Evolutionary conservation across 2,888 invertebrate genomes (phyloP).

Genomic region (Tenodera sinensis): DNA sequence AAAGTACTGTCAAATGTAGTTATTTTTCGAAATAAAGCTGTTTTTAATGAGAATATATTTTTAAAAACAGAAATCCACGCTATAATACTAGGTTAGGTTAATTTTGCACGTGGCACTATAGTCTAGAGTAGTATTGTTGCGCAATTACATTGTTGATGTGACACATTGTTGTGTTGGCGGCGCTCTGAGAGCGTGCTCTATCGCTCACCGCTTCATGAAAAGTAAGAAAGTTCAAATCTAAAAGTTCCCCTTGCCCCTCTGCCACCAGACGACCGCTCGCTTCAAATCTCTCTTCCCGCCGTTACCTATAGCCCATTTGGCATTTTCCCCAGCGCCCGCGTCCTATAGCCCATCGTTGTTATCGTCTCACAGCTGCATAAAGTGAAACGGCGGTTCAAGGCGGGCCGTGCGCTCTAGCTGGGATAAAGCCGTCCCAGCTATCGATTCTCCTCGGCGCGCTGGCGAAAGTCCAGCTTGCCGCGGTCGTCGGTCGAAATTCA

Average conservation of each 20-base stretch:
- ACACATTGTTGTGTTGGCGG: not conserved
- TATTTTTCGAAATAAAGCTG: not conserved
- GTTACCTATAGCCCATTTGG: slow-evolving; percentile 47
- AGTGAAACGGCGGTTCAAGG: slow-evolving; percentile 38
- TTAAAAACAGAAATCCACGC: not conserved
- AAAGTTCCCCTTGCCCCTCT: slow-evolving; percentile 22
- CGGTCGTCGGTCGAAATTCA: slow-evolving; percentile 42
- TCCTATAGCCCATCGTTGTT: slow-evolving; percentile 52
- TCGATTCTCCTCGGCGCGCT: slow-evolving; percentile 39
- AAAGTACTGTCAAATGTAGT: not conserved
- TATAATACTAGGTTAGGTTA: not conserved
- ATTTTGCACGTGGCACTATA: not conserved
- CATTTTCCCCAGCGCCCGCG: slow-evolving; percentile 42
- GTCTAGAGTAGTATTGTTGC: not conserved
- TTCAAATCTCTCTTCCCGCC: slow-evolving; percentile 31
- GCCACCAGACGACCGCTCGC: slow-evolving; percentile 30
- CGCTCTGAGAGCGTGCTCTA: slow-evolving; percentile 15
- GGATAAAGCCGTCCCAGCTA: slow-evolving; percentile 23
- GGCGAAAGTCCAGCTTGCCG: slow-evolving; percentile 42
- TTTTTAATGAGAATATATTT: not conserved
- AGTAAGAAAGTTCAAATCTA: slow-evolving; percentile 26
- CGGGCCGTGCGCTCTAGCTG: slow-evolving; percentile 1
- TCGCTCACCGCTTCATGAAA: slow-evolving; percentile 21
- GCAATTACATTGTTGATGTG: not conserved
- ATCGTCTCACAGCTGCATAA: slow-evolving; percentile 52